These are phyloP conservation scores for human (Homo sapiens) DNA, from an alignment of 2,113 vertebrate species.

Conservation along the genomic window GRCh38 chrX:13847501-13848000, in stretches of 20 bases:
- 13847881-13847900: neutral
- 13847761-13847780: neutral
- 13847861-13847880: neutral
- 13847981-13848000: neutral
- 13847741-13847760: slow-evolving; percentile 42
- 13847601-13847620: slow-evolving; percentile 57
- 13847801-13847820: too few relatives aligned
- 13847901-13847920: neutral
- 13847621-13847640: slow-evolving; percentile 39
- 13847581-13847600: slow-evolving; percentile 67
- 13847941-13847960: neutral
- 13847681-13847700: slow-evolving; percentile 27
- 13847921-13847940: neutral
- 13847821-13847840: neutral
- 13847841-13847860: neutral
- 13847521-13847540: slow-evolving; percentile 65
- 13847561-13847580: slow-evolving; percentile 71
- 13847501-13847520: slow-evolving; percentile 56
- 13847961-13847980: neutral
- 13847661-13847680: slow-evolving; percentile 49
- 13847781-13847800: neutral
- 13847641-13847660: slow-evolving; percentile 54
- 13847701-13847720: neutral
- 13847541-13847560: slow-evolving; percentile 73
- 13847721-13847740: slow-evolving; percentile 56